Base-by-base conservation (phyloP, 1,140 invertebrate genomes). In the Euwallacea fornicatus region DNA sequence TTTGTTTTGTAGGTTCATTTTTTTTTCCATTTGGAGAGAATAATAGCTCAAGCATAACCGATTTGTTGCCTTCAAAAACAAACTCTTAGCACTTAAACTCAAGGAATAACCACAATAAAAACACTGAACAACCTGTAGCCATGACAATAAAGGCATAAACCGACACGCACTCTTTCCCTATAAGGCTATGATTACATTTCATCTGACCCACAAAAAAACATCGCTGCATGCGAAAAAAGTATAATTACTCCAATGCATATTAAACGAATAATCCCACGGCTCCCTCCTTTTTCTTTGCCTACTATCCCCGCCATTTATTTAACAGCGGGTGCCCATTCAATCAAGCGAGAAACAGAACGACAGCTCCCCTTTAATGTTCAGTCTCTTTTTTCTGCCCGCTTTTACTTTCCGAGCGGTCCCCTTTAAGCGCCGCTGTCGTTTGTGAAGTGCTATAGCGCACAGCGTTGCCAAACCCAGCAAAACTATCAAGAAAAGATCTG, bases 171-270 rank as follows among this genome's bases (percentile, higher is more conserved):
- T 33, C 21, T 33, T 33, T 33, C 21, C 21, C 4, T 33, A 33
- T 33, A 1, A 33, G 21, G 21, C 4, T 33, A 4, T 33, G 21
- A 33, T 33, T 33, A 33, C 1, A 41, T 65, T 50, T 44, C 62
- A 50, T 53, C 50, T 65, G 62, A 65, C 44, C 62, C 53, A 65
- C 15, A 53, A 65, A 63, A 53, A 63, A 63, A 61, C 11, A 53
- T n/a, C 50, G 21, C 21, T 33, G 21, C 21, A 2, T 4, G 64
- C 47, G 53, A 50, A 66, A 66, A 66, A 42, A 11, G 42, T 33
- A 42, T 66, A 66, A 66, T 66, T 66, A 54, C 63, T 55, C 42
- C 63, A 66, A 66, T 55, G 47, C 63, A 66, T 66, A 66, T 66
- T 66, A 66, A 66, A 33, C 21, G 21, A 33, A 50, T 54, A 50